phyloP scores from a whole-genome alignment of 2,113 vertebrate genomes.

The Gnathochromis pfefferi region DNA sequence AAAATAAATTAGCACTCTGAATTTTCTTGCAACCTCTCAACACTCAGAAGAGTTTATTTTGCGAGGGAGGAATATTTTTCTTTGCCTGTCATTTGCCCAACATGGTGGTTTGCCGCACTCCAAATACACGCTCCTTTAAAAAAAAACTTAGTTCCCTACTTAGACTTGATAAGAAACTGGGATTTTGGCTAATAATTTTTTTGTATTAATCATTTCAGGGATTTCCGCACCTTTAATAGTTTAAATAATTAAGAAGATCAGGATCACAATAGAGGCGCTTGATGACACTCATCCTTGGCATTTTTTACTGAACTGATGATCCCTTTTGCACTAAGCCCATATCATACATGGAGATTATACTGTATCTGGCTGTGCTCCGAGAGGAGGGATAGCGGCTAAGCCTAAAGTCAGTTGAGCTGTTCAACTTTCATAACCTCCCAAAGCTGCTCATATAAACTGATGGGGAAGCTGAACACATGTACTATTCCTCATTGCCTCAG shows the following conservation, averaged over 20 bases:
- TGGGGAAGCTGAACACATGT: neutral
- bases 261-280: neutral
- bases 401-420: conserved; percentile 50
- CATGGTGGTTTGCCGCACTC: conserved; percentile 14
- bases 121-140: neutral
- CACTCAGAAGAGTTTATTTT: conserved; percentile 7
- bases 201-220: neutral
- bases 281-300: neutral
- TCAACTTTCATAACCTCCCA: conserved; percentile 52
- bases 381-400: conserved; percentile 48
- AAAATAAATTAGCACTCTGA: neutral
- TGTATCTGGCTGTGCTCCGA: conserved; percentile 3
- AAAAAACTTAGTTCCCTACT: neutral
- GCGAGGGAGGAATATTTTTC: neutral
- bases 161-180: neutral
- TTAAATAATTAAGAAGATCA: neutral
- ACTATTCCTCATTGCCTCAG: neutral
- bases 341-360: conserved; percentile 58
- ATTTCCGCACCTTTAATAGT: neutral
- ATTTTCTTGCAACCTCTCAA: neutral
- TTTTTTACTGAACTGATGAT: conserved; percentile 36
- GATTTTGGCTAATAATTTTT: neutral
- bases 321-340: conserved; percentile 42
- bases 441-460: conserved; percentile 29
- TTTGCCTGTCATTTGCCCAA: conserved; percentile 2